Evolutionary conservation across 2,797 vertebrate species (phyloP), one percentile per base, ranked within the genome.

Genomic region (Chloroceryle inda): DNA sequence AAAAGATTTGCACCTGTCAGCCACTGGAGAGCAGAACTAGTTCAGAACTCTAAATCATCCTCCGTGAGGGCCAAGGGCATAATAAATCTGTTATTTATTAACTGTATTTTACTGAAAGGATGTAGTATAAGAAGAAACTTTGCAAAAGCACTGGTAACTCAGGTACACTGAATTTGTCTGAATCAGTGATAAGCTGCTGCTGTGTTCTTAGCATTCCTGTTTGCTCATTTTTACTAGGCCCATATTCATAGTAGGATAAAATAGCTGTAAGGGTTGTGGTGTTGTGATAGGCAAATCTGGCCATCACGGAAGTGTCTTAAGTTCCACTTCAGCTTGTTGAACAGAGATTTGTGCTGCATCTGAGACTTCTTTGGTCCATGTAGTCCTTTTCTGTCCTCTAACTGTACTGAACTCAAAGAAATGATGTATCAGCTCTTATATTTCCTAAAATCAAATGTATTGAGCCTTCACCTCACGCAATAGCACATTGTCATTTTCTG

Each of bases 321-420:
- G 17, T 62, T 2, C 0, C 0, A 17, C 5, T 79, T 26, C 3
- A 1, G 18, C 31, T 66, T 71, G 35, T 37, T 55, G 23, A 64
- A 59, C 11, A 52, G 38, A 50, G 47, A n/a, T 77, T 23, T n/a
- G 27, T 50, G 31, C 26, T 78, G 21, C 27, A 4, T 74, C 4
- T 52, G 55, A 52, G 37, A n/a, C 18, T 37, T 55, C 11, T 26
- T 9, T 21, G 35, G 17, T 29, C 35, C 2, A 1, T 19, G 8
- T 56, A 44, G 15, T 42, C 22, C n/a, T 73, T 71, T 42, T 6
- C n/a, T 72, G n/a, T 45, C 35, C 29, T 38, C 22, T 16, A 10
- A 61, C 15, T 27, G 10, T 50, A 68, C 63, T 47, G 17, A 59
- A 50, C 29, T 33, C 17, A 17, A 68, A 56, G 17, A 45, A 69